Conservation (phyloP, 2,888 invertebrate genomes). For the Dione vanillae region DNA sequence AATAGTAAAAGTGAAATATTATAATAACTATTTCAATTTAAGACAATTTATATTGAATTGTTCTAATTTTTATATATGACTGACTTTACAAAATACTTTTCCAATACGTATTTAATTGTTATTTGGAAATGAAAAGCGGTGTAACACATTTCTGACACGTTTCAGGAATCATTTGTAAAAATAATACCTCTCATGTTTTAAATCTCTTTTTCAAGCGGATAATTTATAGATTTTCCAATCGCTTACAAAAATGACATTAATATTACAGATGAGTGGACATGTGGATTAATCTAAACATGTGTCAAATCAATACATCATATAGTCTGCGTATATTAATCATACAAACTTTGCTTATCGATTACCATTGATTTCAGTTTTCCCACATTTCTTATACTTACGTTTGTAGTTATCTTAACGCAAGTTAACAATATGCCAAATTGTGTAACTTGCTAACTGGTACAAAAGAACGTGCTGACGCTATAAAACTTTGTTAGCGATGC, state of each 20-base stretch:
- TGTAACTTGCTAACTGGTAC: conserved; percentile 1
- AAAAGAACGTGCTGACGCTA: background rate
- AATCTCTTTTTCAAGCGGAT: conserved; percentile 47
- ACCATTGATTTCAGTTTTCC: background rate
- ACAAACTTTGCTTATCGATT: conserved; percentile 2
- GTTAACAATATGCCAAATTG: background rate
- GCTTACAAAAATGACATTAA: conserved; percentile 51
- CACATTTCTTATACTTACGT: background rate
- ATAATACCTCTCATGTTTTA: conserved; percentile 48
- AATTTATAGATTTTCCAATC: conserved; percentile 50
- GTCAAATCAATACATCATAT: conserved; percentile 26
- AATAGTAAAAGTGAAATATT: background rate
- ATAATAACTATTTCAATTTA: background rate
- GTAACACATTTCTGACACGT: conserved; percentile 55
- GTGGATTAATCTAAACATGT: conserved; percentile 44
- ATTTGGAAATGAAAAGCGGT: conserved; percentile 52
- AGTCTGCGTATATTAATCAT: background rate
- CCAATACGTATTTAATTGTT: conserved; percentile 51
- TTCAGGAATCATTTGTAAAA: conserved; percentile 53
- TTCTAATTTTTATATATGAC: conserved; percentile 43
- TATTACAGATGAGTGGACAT: conserved; percentile 47
- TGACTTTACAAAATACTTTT: conserved; percentile 52
- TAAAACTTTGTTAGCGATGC: conserved; percentile 3
- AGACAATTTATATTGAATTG: too few species aligned
- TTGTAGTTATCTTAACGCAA: conserved; percentile 1